phyloP scores from a whole-genome alignment of 2,113 vertebrate species.

The Paraplagusia blochii region DNA sequence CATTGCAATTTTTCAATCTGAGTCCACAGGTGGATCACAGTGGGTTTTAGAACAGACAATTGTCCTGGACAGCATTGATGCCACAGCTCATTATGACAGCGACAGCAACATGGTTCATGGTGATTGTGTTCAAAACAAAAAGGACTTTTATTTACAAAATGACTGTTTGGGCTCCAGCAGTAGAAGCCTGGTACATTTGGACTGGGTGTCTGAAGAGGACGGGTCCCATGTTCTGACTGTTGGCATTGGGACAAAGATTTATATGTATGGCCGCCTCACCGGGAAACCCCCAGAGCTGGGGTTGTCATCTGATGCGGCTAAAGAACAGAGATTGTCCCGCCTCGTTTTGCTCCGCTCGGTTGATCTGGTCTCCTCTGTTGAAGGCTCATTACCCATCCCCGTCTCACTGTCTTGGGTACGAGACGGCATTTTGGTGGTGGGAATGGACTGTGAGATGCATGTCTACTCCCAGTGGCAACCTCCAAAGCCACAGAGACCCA shows the following conservation, averaged over 20 bases:
- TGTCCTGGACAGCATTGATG: slow-evolving; percentile 77
- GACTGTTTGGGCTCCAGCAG: slow-evolving; percentile 56
- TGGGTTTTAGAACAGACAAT: slow-evolving; percentile 95
- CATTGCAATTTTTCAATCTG: slow-evolving; percentile 93
- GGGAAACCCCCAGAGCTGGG: slow-evolving; percentile 87
- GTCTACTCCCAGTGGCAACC: slow-evolving; percentile 98
- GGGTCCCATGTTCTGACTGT: slow-evolving; percentile 95
- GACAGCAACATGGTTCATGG: slow-evolving; percentile 67
- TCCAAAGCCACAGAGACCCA: slow-evolving; percentile 70
- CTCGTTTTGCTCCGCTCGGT: slow-evolving; percentile 88
- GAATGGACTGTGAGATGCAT: slow-evolving; percentile 99
- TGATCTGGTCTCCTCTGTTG: slow-evolving; percentile 90
- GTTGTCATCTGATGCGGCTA: slow-evolving; percentile 74
- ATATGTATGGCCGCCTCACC: slow-evolving; percentile 88
- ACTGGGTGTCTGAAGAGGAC: slow-evolving; percentile 98
- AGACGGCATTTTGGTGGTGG: slow-evolving; percentile 95
- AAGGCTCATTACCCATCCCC: slow-evolving; percentile 88
- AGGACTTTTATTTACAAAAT: slow-evolving; percentile 49
- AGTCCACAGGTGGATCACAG: slow-evolving; percentile 93
- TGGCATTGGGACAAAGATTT: slow-evolving; percentile 91
- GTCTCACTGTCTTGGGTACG: slow-evolving; percentile 97
- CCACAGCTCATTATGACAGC: slow-evolving; percentile 49
- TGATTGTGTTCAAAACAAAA: slow-evolving; percentile 61
- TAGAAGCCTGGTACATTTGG: slow-evolving; percentile 87
- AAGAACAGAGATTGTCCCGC: slow-evolving; percentile 72